Base-by-base conservation (phyloP, 2,113 vertebrate genomes). In the Coturnix japonica region DNA sequence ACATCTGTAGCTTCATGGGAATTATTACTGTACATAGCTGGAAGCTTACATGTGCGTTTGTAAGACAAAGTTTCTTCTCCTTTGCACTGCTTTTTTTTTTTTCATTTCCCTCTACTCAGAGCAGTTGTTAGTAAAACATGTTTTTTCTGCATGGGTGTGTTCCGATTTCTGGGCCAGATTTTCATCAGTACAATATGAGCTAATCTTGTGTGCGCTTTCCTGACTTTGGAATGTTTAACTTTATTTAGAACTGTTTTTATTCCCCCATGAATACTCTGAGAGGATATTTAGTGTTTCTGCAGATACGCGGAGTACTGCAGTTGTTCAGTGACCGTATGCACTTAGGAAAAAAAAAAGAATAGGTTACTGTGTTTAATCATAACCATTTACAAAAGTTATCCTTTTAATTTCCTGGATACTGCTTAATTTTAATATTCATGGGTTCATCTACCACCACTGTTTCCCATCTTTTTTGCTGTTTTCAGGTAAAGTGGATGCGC, bases 171-270 rank as follows among this genome's bases (percentile, higher is more conserved):
- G 31, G 64, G 93, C 91, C 94, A 96, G 90, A 91, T 96, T 91
- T 96, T 91, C 71, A 95, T 92, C 71, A 89, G 91, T 91, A 83
- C 83, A 93, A 87, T 93, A 90, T 95, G 95, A 91, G 86, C 92
- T 95, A 96, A 95, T 91, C 92, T 90, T 65, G 31, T 93, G 64
- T 94, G 88, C 90, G 47, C 95, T 91, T 89, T 84, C 78, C 77
- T 70, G 66, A 63, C 57, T 86, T 88, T 91, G 74, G 80, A 89
- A 87, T 93, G 89, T 91, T 96, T 91, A 89, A 80, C 78, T 92
- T 94, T 92, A 94, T 96, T 95, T 96, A 94, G 89, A 92, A 82
- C 87, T 97, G 56, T 96, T 95, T 97, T 82, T 87, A 90, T 97
- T 97, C 92, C 94, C 96, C 41, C 35, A 76, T 92, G 96, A 96